phyloP scores from a whole-genome alignment of 2,797 vertebrate genomes.

The Muraenolepis orangiensis region DNA sequence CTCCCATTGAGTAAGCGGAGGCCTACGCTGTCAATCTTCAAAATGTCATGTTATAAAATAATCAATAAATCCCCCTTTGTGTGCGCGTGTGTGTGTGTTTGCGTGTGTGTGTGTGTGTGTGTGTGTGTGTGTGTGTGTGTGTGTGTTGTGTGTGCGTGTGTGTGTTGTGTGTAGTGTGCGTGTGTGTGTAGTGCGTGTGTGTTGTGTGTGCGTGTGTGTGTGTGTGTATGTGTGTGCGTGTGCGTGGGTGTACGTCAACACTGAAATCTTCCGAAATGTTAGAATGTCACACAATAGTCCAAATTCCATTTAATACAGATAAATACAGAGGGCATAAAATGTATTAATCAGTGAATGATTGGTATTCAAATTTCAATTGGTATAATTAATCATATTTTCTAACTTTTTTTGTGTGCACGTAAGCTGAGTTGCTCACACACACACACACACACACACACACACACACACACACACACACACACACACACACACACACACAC shows the following conservation, averaged over 20 bases:
- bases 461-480: neutral
- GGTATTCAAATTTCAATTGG: slow-evolving; percentile 2
- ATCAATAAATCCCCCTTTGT: slow-evolving; percentile 12
- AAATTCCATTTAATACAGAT: neutral
- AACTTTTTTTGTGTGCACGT: neutral
- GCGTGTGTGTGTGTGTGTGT: neutral
- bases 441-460: neutral
- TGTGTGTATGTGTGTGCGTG: no score
- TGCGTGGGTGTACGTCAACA: neutral
- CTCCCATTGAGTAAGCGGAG: slow-evolving; percentile 44
- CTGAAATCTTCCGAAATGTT: neutral
- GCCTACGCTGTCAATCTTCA: slow-evolving; percentile 27
- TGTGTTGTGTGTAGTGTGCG: neutral
- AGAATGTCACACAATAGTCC: neutral
- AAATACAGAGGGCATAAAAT: neutral
- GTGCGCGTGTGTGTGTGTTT: no score
- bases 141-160: no score
- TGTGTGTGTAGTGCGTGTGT: no score
- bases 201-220: no score
- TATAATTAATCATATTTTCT: slow-evolving; percentile 1
- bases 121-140: neutral
- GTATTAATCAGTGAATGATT: neutral
- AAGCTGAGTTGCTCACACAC: neutral
- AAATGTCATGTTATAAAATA: slow-evolving; percentile 22
- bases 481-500: no score